phyloP scores from a whole-genome alignment of 2,797 vertebrate species.

The Amblyopsis hoosieri region DNA sequence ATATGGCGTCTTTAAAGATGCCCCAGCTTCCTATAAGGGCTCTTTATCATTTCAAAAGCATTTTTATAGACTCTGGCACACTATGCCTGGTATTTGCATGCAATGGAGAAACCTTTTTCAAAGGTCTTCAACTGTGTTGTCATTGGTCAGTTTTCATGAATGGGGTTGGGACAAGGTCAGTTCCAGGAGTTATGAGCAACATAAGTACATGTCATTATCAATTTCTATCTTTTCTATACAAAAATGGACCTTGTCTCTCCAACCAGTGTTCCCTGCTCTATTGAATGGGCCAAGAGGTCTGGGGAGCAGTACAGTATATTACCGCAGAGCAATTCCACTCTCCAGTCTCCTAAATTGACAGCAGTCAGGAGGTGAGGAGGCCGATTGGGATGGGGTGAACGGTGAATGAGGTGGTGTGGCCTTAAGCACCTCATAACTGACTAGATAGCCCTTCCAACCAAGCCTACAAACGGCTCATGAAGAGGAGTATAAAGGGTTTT shows the following conservation, averaged over 20 bases:
- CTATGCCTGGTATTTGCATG: slow-evolving; percentile 35
- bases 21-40: too few species aligned
- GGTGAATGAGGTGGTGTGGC: slow-evolving; percentile 31
- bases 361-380: slow-evolving; percentile 52
- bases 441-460: slow-evolving; percentile 13
- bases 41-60: slow-evolving; percentile 15
- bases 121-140: slow-evolving; percentile 7
- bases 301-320: slow-evolving; percentile 44
- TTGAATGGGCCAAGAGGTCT: slow-evolving; percentile 36
- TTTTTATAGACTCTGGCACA: slow-evolving; percentile 29
- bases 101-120: slow-evolving; percentile 6
- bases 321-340: slow-evolving; percentile 51
- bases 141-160: slow-evolving; percentile 19
- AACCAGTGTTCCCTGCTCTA: slow-evolving; percentile 16
- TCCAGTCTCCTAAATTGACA: slow-evolving; percentile 50
- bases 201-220: slow-evolving; percentile 41
- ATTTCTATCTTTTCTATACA: slow-evolving; percentile 16
- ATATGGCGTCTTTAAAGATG: too few species aligned
- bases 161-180: not conserved
- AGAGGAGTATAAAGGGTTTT: slow-evolving; percentile 20
- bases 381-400: slow-evolving; percentile 33
- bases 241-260: slow-evolving; percentile 23
- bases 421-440: slow-evolving; percentile 28
- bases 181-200: slow-evolving; percentile 31
- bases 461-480: slow-evolving; percentile 8